Percentiles rank a stretch among this genome's conserved stretches.
Conservation (phyloP, 2,797 vertebrate species). For the Mus spretus region DNA sequence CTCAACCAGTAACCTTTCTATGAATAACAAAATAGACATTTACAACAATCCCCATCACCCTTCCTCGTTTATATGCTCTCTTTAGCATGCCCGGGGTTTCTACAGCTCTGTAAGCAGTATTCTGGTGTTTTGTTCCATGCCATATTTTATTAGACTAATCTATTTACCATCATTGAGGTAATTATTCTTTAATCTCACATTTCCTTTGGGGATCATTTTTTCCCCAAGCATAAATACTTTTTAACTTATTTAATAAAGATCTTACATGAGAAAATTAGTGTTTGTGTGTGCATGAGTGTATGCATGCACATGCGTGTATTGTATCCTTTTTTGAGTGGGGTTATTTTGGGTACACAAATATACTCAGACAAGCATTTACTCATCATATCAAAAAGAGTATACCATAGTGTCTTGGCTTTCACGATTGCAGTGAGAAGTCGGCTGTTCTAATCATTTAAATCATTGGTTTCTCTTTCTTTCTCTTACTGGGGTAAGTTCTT, state of each 20-base stretch:
- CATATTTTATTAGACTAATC: constrained; percentile 24
- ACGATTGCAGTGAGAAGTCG: background rate
- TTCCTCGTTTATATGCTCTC: background rate
- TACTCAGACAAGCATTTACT: background rate
- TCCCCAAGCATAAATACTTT: background rate
- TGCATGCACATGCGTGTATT: background rate
- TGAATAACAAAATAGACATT: background rate
- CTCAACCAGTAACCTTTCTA: background rate
- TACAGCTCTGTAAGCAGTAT: background rate
- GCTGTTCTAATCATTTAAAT: background rate
- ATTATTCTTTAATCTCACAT: constrained; percentile 24
- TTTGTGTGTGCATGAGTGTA: background rate
- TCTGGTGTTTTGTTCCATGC: background rate
- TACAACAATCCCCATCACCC: background rate
- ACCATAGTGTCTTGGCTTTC: background rate
- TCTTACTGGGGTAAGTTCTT: background rate
- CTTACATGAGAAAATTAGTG: background rate
- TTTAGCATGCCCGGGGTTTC: background rate
- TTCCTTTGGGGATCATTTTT: constrained; percentile 7
- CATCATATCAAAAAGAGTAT: background rate
- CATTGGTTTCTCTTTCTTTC: background rate
- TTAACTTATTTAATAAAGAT: constrained; percentile 24
- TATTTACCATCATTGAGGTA: constrained; percentile 13
- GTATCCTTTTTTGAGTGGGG: constrained; percentile 14
- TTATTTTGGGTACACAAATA: background rate